Evolutionary conservation across 2,797 vertebrate species (phyloP).

Genomic region (Phrynocephalus vlangalii): DNA sequence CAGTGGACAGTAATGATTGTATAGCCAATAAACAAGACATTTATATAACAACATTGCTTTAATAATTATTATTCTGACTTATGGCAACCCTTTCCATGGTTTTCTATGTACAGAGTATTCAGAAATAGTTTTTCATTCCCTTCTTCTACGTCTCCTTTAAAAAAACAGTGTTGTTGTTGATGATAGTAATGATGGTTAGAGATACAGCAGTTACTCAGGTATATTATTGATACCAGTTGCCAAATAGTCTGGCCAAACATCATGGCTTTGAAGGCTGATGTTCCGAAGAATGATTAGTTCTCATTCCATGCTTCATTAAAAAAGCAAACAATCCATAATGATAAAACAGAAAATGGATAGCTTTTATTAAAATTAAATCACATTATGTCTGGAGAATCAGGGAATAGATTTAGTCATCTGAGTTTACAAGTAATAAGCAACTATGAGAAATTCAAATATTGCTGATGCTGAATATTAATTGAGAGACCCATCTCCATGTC

Average conservation of each 20-base stretch:
- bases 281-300: background rate
- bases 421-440: background rate
- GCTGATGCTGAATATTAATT: background rate
- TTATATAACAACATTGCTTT: background rate
- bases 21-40: background rate
- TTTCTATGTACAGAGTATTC: no score
- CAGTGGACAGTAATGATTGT: background rate
- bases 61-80: no score
- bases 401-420: background rate
- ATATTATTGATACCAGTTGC: background rate
- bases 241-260: background rate
- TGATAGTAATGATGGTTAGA: background rate
- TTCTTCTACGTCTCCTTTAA: background rate
- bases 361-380: background rate
- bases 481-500: no score
- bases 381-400: slow-evolving; percentile 5
- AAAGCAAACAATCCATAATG: background rate
- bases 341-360: slow-evolving; percentile 4
- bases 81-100: no score
- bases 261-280: background rate
- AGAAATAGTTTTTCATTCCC: background rate
- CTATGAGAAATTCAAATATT: background rate
- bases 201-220: background rate
- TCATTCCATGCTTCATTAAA: background rate
- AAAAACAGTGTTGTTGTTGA: background rate